Conservation (phyloP, 2,113 vertebrate species). For the Terrapene triunguis region DNA sequence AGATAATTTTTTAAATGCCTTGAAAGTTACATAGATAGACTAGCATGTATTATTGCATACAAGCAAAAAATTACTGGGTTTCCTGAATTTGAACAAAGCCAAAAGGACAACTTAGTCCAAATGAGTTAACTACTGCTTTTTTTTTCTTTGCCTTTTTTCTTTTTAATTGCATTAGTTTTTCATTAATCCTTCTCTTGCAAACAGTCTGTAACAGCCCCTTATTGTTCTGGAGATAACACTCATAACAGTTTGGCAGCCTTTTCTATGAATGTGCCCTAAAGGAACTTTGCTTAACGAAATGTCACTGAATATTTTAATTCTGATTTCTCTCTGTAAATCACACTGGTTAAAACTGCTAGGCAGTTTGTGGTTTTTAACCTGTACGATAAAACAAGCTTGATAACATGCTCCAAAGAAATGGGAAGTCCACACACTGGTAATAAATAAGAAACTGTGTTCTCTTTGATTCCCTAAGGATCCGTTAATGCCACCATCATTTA, state of each 20-base stretch:
- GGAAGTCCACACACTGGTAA: background rate
- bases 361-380: background rate
- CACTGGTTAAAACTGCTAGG: background rate
- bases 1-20: background rate
- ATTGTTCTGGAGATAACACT: background rate
- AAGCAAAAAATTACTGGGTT: background rate
- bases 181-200: background rate
- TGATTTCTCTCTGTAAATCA: conserved; percentile 30
- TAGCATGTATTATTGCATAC: background rate
- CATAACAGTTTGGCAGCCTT: background rate
- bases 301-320: conserved; percentile 52
- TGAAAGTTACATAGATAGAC: background rate
- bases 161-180: background rate
- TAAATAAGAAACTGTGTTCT: background rate
- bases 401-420: background rate
- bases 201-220: background rate
- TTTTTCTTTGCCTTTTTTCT: background rate
- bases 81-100: background rate
- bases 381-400: background rate
- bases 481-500: conserved; percentile 4
- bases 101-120: background rate
- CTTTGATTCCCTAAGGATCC: background rate
- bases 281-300: conserved; percentile 40
- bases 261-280: background rate
- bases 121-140: background rate